Conservation (phyloP, 2,113 vertebrate genomes). For the Chloroceryle aenea region DNA sequence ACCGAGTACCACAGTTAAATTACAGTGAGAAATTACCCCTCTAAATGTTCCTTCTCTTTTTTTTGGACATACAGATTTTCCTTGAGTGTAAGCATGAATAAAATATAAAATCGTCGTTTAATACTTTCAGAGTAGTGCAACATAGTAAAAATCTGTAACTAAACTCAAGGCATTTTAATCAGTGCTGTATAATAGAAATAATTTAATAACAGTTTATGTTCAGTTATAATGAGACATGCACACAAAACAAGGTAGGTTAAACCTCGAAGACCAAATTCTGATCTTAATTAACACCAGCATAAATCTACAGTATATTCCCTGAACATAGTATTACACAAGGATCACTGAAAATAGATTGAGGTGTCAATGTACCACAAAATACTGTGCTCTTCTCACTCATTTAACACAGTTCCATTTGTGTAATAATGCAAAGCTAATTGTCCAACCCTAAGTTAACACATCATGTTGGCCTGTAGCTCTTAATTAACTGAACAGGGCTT, state of each 20-base stretch:
- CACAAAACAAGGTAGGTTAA: neutral
- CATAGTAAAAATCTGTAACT: neutral
- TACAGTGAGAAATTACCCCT: neutral
- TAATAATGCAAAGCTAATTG: conserved; percentile 10
- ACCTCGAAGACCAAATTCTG: neutral
- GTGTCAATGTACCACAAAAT: conserved; percentile 10
- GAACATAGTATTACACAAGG: neutral
- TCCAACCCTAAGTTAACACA: neutral
- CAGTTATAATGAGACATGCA: neutral
- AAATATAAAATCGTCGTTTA: neutral
- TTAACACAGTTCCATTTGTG: neutral
- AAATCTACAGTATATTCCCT: neutral
- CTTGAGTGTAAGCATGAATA: neutral
- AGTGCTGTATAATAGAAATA: neutral
- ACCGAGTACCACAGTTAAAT: neutral
- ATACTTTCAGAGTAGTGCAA: neutral
- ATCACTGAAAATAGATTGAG: neutral
- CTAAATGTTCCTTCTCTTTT: neutral
- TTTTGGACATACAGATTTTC: neutral
- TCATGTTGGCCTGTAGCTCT: neutral
- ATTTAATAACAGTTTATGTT: neutral
- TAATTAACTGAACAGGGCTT: neutral
- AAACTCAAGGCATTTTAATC: neutral
- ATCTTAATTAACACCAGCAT: neutral
- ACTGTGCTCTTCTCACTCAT: neutral